Evolutionary conservation across 2,113 vertebrate genomes (phyloP).

Genomic region (Hippocampus barbouri): DNA sequence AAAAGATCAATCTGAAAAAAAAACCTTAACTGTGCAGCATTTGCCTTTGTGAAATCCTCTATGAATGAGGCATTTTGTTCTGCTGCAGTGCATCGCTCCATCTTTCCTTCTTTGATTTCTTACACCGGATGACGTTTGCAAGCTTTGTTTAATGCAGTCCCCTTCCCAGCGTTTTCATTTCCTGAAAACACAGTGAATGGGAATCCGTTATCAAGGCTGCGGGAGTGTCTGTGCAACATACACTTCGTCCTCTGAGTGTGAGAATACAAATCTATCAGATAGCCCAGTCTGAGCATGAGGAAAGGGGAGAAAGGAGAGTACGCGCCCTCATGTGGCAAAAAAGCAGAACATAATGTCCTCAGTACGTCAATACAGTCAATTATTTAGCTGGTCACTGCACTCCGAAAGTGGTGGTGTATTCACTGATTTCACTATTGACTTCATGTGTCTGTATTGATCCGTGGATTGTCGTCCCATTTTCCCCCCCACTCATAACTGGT

Average conservation of each 20-base stretch:
- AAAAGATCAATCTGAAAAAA: slow-evolving; percentile 5
- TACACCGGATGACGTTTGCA: slow-evolving; percentile 16
- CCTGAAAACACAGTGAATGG: slow-evolving; percentile 29
- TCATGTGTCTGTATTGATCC: slow-evolving; percentile 50
- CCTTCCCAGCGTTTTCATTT: slow-evolving; percentile 49
- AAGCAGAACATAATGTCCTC: slow-evolving; percentile 5
- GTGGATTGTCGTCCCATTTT: slow-evolving; percentile 1
- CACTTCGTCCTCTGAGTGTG: slow-evolving; percentile 18
- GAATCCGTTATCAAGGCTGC: slow-evolving; percentile 23
- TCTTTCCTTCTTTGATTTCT: slow-evolving; percentile 29
- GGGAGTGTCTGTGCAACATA: slow-evolving; percentile 33
- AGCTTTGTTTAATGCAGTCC: slow-evolving; percentile 24
- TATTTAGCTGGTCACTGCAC: slow-evolving; percentile 39
- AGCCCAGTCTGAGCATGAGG: slow-evolving; percentile 24
- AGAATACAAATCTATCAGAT: slow-evolving; percentile 43
- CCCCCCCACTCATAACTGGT: not conserved
- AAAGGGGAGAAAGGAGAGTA: slow-evolving; percentile 31
- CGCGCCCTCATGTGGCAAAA: slow-evolving; percentile 54
- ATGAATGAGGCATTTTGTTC: slow-evolving; percentile 2
- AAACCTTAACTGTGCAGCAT: not conserved
- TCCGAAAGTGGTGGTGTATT: slow-evolving; percentile 34
- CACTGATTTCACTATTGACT: slow-evolving; percentile 35
- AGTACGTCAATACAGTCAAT: slow-evolving; percentile 48
- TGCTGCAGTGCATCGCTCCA: slow-evolving; percentile 1
- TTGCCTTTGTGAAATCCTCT: not conserved